A percentile compares a stretch with the other conserved stretches of the same genome.
Evolutionary conservation across 1,140 invertebrate species (phyloP).

Genomic region (Drosophila asahinai): DNA sequence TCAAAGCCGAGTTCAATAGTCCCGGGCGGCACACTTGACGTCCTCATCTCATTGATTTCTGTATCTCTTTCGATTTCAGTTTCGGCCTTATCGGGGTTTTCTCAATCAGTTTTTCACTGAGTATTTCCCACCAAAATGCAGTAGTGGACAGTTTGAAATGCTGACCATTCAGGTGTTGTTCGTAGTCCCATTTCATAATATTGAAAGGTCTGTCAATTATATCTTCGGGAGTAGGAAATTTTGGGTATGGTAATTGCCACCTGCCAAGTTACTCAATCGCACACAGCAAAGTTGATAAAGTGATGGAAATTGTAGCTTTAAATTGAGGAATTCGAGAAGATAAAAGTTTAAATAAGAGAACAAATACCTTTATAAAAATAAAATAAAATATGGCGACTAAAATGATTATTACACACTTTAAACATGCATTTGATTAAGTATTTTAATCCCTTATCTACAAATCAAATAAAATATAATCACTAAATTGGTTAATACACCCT

Average conservation of each 20-base stretch:
- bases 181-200: slow-evolving; percentile 68
- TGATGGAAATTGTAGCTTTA: slow-evolving; percentile 12
- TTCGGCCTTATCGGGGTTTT: slow-evolving; percentile 24
- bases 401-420: no score
- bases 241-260: slow-evolving; percentile 71
- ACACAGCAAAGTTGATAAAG: slow-evolving; percentile 19
- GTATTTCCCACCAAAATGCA: slow-evolving; percentile 45
- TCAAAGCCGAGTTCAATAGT: slow-evolving; percentile 51
- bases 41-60: slow-evolving; percentile 58
- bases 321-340: neutral
- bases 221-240: slow-evolving; percentile 28
- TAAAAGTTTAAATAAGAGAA: neutral
- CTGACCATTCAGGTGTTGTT: slow-evolving; percentile 55
- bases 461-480: neutral
- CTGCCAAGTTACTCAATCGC: slow-evolving; percentile 64
- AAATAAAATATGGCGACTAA: no score
- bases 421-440: no score
- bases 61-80: slow-evolving; percentile 37
- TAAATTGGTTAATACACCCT: no score
- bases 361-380: neutral
- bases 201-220: slow-evolving; percentile 79
- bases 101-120: slow-evolving; percentile 36
- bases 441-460: no score
- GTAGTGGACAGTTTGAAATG: slow-evolving; percentile 76
- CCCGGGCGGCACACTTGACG: slow-evolving; percentile 69